These are phyloP conservation scores for Drosophila quadrilineata DNA, from an alignment of 1,140 invertebrate genomes.

Conservation along the genomic window DNA sequence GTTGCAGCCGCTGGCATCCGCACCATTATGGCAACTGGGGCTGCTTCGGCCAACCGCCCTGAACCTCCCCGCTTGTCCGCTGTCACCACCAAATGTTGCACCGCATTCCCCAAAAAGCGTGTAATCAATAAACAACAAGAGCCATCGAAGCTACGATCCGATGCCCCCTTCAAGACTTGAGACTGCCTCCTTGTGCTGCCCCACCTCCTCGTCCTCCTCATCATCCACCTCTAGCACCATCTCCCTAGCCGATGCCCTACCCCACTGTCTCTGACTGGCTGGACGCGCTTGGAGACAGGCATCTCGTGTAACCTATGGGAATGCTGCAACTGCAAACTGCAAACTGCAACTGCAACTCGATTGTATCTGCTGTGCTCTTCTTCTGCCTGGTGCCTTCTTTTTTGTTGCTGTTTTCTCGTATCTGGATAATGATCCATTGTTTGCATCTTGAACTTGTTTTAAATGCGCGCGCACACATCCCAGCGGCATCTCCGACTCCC, in stretches of 20 bases:
- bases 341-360: slow-evolving; percentile 60
- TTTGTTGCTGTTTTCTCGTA: slow-evolving; percentile 41
- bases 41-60: not conserved
- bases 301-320: slow-evolving; percentile 74
- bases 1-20: slow-evolving; percentile 77
- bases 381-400: too few relatives aligned
- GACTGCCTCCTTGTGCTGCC: not conserved
- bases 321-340: slow-evolving; percentile 33
- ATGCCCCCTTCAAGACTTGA: slow-evolving; percentile 34
- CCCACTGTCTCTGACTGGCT: slow-evolving; percentile 19
- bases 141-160: slow-evolving; percentile 66
- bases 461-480: slow-evolving; percentile 61
- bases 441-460: slow-evolving; percentile 79
- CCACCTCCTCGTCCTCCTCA: not conserved
- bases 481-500: slow-evolving; percentile 4
- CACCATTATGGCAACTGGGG: slow-evolving; percentile 73
- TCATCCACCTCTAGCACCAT: not conserved
- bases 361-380: slow-evolving; percentile 68
- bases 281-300: slow-evolving; percentile 29
- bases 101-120: slow-evolving; percentile 77
- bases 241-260: not conserved
- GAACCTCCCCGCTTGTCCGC: not conserved
- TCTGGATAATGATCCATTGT: slow-evolving; percentile 77
- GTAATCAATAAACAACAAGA: slow-evolving; percentile 79
- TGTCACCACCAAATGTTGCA: slow-evolving; percentile 56